Evolutionary conservation across 2,888 invertebrate species (phyloP).

Genomic region (Clivina fossor): DNA sequence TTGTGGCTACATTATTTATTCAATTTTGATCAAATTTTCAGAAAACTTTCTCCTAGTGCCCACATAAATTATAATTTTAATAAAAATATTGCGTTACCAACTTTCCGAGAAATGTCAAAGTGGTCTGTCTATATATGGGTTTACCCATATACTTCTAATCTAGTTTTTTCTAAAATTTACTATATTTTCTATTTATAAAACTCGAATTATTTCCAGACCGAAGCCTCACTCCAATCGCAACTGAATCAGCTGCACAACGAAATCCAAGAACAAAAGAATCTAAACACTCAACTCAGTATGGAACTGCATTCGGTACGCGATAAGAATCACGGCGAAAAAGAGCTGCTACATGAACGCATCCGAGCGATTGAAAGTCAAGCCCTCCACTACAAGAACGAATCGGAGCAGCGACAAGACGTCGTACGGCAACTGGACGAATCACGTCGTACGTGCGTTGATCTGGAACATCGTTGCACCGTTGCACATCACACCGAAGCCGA

Average conservation of each 20-base stretch:
- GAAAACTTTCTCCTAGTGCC: too few relatives aligned
- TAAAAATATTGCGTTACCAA: too few relatives aligned
- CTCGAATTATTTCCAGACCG: too few relatives aligned
- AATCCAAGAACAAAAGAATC: constrained; percentile 48
- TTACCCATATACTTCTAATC: too few relatives aligned
- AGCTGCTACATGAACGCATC: constrained; percentile 42
- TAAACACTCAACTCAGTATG: constrained; percentile 50
- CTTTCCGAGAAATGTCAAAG: too few relatives aligned
- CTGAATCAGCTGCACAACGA: constrained; percentile 49
- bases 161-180: too few relatives aligned
- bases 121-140: too few relatives aligned
- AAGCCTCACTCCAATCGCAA: constrained; percentile 46
- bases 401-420: constrained; percentile 58
- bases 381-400: constrained; percentile 54
- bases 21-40: too few relatives aligned
- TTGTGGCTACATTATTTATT: too few relatives aligned
- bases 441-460: constrained; percentile 55
- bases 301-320: constrained; percentile 54
- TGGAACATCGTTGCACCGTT: constrained; percentile 57
- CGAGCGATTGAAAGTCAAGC: constrained; percentile 45
- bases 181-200: constrained; percentile 35
- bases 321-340: constrained; percentile 49
- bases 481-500: constrained; percentile 54
- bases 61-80: too few relatives aligned
- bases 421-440: constrained; percentile 60